phyloP scores from a whole-genome alignment of 2,888 invertebrate genomes.

The Cactoblastis cactorum region DNA sequence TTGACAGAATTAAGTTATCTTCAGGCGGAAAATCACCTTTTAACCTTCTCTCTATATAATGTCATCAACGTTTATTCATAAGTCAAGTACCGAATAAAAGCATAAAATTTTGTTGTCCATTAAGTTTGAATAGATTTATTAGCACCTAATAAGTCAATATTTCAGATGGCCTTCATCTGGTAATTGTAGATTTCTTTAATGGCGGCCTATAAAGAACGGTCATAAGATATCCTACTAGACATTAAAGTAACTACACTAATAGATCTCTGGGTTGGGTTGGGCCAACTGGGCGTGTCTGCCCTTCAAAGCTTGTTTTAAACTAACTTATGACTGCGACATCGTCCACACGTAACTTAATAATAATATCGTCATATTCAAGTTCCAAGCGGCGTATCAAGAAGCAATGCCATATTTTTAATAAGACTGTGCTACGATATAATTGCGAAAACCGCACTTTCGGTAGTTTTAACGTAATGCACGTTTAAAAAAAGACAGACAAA shows the following conservation, averaged over 20 bases:
- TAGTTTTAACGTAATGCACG: no score
- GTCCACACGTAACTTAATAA: no score
- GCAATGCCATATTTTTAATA: no score
- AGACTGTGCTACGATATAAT: no score
- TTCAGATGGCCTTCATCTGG: not conserved
- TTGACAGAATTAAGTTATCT: not conserved
- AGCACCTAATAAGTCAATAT: not conserved
- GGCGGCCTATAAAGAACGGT: conserved; percentile 27
- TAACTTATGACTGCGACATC: not conserved
- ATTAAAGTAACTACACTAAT: conserved; percentile 16
- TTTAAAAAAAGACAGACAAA: no score
- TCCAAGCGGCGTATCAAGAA: no score
- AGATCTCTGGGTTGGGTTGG: conserved; percentile 12
- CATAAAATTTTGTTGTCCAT: not conserved
- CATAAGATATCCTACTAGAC: conserved; percentile 10
- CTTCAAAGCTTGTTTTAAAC: not conserved
- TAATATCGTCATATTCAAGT: no score
- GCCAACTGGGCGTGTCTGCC: conserved; percentile 5
- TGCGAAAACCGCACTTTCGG: no score
- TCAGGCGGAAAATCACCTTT: not conserved
- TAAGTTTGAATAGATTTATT: not conserved
- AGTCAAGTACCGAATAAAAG: not conserved
- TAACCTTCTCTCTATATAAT: not conserved
- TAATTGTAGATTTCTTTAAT: conserved; percentile 24
- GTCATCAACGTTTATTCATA: not conserved